phyloP scores from a whole-genome alignment of 1,140 invertebrate genomes.

The Drosophila repleta region DNA sequence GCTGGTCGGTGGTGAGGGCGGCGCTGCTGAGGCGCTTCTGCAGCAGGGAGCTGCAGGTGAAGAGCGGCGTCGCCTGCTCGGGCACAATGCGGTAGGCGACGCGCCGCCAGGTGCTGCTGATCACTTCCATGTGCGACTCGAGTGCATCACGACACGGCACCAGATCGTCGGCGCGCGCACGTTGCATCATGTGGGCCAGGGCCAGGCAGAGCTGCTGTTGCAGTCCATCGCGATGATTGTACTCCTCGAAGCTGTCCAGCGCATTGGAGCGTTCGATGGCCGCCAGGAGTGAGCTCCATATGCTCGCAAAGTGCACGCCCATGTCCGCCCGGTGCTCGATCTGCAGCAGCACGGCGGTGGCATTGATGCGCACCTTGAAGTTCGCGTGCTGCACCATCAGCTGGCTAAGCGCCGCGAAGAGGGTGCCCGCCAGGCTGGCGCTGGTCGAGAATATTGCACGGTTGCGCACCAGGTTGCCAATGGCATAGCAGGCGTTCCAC shows the following conservation, averaged over 20 bases:
- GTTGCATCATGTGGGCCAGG: slow-evolving; percentile 62
- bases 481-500: slow-evolving; percentile 95
- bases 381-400: slow-evolving; percentile 86
- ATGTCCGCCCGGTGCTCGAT: slow-evolving; percentile 86
- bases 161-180: slow-evolving; percentile 58
- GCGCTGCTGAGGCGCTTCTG: slow-evolving; percentile 48
- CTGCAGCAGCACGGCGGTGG: slow-evolving; percentile 89
- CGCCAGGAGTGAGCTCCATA: slow-evolving; percentile 89
- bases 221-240: slow-evolving; percentile 91
- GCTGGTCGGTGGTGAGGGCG: slow-evolving; percentile 26
- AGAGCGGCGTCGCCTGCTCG: slow-evolving; percentile 72
- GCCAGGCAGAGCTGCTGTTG: slow-evolving; percentile 85
- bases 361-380: slow-evolving; percentile 92
- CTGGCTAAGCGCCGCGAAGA: slow-evolving; percentile 85
- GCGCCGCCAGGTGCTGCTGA: slow-evolving; percentile 68
- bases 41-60: slow-evolving; percentile 61
- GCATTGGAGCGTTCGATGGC: slow-evolving; percentile 90
- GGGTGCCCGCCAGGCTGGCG: slow-evolving; percentile 59
- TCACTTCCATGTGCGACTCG: slow-evolving; percentile 54
- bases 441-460: slow-evolving; percentile 84
- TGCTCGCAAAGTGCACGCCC: slow-evolving; percentile 85
- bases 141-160: slow-evolving; percentile 15
- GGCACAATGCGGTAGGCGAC: slow-evolving; percentile 76
- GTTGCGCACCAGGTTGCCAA: slow-evolving; percentile 91
- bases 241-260: slow-evolving; percentile 91